Evolutionary conservation across 2,888 invertebrate species (phyloP).

Genomic region (Neria commutata): DNA sequence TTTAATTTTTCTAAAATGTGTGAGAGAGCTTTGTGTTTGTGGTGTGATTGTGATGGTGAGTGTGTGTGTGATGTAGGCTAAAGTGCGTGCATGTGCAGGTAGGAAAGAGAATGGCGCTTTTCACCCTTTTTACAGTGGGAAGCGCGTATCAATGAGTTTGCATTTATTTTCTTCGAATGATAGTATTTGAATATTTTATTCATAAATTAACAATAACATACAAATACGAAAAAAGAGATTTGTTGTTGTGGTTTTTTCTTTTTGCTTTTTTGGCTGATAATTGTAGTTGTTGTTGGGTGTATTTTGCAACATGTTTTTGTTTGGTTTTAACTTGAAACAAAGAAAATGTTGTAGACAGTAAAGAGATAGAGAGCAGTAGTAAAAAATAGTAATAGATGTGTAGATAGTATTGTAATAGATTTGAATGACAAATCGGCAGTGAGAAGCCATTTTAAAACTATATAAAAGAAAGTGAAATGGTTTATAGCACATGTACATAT

Average conservation of each 20-base stretch:
- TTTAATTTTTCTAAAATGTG: background rate
- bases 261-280: conserved; percentile 1
- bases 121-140: conserved; percentile 38
- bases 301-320: background rate
- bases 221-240: conserved; percentile 63
- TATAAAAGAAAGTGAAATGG: background rate
- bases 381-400: background rate
- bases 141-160: conserved; percentile 58
- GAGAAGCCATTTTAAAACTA: background rate
- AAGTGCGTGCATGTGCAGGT: background rate
- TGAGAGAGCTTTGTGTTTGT: background rate
- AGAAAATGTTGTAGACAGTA: background rate
- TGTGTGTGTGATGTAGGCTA: background rate
- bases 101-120: conserved; percentile 34
- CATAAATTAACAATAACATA: conserved; percentile 61
- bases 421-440: too few species aligned
- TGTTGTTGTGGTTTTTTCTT: conserved; percentile 33
- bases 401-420: too few species aligned
- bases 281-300: background rate
- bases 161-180: conserved; percentile 61
- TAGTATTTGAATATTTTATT: conserved; percentile 47
- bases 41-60: background rate
- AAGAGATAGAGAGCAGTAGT: background rate
- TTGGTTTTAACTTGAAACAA: background rate
- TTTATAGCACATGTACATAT: background rate